Conservation (phyloP, 2,113 vertebrate species). For the Perca flavescens region DNA sequence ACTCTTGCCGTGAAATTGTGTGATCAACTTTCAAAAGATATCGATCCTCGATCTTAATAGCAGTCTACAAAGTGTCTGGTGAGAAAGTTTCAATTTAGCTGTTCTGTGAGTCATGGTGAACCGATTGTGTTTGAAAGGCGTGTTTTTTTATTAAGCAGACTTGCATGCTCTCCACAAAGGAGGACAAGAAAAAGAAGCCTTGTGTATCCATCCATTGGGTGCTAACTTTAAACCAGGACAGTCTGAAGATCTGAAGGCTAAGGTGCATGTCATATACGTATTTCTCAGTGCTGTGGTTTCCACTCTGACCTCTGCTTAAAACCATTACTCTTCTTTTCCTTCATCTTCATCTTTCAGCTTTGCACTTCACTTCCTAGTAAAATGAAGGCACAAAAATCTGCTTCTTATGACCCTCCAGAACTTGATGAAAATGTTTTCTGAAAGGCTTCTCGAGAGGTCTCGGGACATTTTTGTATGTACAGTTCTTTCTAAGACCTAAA, state of each 20-base stretch:
- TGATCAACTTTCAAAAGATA: conserved; percentile 72
- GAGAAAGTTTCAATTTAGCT: conserved; percentile 67
- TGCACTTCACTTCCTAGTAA: not conserved
- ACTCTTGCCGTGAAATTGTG: conserved; percentile 67
- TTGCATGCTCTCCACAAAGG: conserved; percentile 9
- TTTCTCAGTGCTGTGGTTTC: conserved; percentile 58
- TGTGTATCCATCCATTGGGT: conserved; percentile 4
- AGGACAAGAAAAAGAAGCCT: conserved; percentile 18
- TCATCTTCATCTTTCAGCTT: conserved; percentile 19
- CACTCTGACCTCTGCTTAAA: conserved; percentile 32
- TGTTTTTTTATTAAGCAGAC: conserved; percentile 45
- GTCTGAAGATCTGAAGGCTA: conserved; percentile 41
- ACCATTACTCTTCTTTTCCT: conserved; percentile 19
- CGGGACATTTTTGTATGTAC: conserved; percentile 58
- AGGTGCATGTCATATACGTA: conserved; percentile 48
- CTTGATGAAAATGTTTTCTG: conserved; percentile 20
- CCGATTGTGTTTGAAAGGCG: conserved; percentile 2
- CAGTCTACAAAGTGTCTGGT: conserved; percentile 37
- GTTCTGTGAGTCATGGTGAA: conserved; percentile 42
- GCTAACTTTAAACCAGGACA: conserved; percentile 14
- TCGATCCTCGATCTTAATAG: conserved; percentile 60
- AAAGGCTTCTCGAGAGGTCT: conserved; percentile 70
- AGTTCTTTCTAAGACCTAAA: conserved; percentile 66
- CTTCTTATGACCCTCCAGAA: conserved; percentile 11
- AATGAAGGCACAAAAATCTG: conserved; percentile 22